Base-by-base conservation (phyloP, 2,113 vertebrate species). In the Myiopsitta monachus region DNA sequence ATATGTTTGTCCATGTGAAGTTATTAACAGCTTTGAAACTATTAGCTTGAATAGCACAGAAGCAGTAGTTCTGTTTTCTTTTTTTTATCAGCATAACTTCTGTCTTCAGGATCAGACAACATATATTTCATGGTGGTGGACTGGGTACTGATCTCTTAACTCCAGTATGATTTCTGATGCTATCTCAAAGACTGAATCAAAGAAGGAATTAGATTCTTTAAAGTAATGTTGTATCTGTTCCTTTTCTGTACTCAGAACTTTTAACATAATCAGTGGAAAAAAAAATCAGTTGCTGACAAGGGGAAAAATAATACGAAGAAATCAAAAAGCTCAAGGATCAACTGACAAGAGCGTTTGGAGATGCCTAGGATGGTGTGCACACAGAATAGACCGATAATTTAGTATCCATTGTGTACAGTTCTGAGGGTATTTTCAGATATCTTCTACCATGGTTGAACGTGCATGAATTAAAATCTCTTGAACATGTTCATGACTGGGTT, bases 401-500 rank as follows among this genome's bases (percentile, higher is more conserved):
- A 75, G 41, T 30, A 39, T 39, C 16, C 30, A 36, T 27, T 44
- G 33, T 38, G 13, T 62, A n/a, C 23, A 38, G 39, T 55, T 21
- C 27, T 23, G 8, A 36, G 33, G 36, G 47, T 51, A 24, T 80
- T 88, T 79, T 27, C 55, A 15, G 41, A 41, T 44, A 19, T 18
- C 4, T 82, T 59, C 61, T 44, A 19, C 23, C n/a, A 15, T 44
- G 55, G 36, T 62, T 27, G 5, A 74, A 67, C 18, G 4, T 26
- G 10, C 5, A 16, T 27, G 7, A 74, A 15, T 67, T 92, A 22
- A 38, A 39, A 49, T 55, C 51, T 80, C 59, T 83, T 74, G 11
- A 91, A 39, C 2, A 3, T 18, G 3, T 62, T 76, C 0, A 0
- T 61, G 27, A 24, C 47, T 36, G 7, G 2, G 4, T 10, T 46